Evolutionary conservation across 2,113 vertebrate species (phyloP).

Genomic region (Periophthalmus modestus): DNA sequence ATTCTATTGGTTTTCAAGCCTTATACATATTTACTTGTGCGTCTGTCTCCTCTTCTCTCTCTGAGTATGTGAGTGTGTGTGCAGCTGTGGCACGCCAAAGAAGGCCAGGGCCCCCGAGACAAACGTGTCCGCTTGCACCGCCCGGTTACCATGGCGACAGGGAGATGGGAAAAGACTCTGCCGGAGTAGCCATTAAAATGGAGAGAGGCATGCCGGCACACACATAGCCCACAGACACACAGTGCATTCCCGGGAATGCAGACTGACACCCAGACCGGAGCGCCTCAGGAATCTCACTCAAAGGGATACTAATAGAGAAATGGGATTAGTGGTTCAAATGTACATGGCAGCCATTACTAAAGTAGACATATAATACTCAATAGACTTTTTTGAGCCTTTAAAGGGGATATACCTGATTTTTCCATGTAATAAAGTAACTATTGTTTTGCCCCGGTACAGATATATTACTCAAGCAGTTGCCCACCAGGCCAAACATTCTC

Average conservation of each 20-base stretch:
- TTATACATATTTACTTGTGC: constrained; percentile 28
- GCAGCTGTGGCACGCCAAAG: constrained; percentile 75
- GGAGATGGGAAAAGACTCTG: constrained; percentile 73
- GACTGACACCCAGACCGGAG: constrained; percentile 11
- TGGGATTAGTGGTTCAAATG: constrained; percentile 34
- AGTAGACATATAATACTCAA: not conserved
- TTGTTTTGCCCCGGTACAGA: no score
- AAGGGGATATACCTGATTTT: no score
- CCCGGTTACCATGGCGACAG: constrained; percentile 85
- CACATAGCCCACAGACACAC: constrained; percentile 31
- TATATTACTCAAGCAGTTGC: no score
- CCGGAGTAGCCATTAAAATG: constrained; percentile 84
- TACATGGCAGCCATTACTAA: constrained; percentile 13
- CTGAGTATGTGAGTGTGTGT: constrained; percentile 49
- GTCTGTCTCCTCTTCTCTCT: constrained; percentile 27
- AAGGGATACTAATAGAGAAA: constrained; percentile 6
- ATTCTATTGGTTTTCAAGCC: constrained; percentile 31
- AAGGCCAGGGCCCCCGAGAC: constrained; percentile 83
- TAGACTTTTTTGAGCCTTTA: not conserved
- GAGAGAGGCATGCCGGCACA: constrained; percentile 66
- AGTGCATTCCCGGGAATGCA: not conserved
- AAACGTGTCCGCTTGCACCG: constrained; percentile 77
- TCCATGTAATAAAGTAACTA: no score
- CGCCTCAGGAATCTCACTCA: not conserved
- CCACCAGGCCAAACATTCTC: no score